Evolutionary conservation across 1,140 invertebrate genomes (phyloP).

Genomic region (Drosophila bifasciata): DNA sequence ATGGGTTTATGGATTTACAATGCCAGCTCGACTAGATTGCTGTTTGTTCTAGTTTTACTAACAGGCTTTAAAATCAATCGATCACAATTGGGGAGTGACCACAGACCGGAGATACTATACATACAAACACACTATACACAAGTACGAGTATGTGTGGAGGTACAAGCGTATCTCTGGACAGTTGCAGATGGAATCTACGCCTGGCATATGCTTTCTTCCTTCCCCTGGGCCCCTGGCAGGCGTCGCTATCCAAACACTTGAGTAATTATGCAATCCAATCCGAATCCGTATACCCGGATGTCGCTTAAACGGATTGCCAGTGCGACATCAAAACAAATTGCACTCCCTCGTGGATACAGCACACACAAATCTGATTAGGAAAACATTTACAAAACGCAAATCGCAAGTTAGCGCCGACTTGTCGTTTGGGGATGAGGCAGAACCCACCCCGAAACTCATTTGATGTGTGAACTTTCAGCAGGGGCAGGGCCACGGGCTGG

Average conservation of each 20-base stretch:
- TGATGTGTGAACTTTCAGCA: slow-evolving; percentile 74
- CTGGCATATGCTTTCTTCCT: slow-evolving; percentile 23
- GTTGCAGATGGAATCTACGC: slow-evolving; percentile 2
- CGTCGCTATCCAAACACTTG: slow-evolving; percentile 18
- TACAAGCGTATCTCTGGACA: slow-evolving; percentile 13
- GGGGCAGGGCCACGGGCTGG: slow-evolving; percentile 10
- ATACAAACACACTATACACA: too few species aligned
- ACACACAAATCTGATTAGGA: slow-evolving; percentile 75
- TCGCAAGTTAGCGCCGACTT: slow-evolving; percentile 67
- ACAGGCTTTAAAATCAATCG: slow-evolving; percentile 75
- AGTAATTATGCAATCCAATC: slow-evolving; percentile 47
- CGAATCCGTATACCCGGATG: slow-evolving; percentile 18
- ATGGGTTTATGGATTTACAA: slow-evolving; percentile 75
- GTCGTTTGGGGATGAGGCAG: background rate
- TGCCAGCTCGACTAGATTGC: slow-evolving; percentile 55
- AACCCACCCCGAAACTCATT: slow-evolving; percentile 54
- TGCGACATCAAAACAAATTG: slow-evolving; percentile 78
- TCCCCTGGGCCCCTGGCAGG: background rate
- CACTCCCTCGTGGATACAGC: slow-evolving; percentile 66
- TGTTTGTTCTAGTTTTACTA: slow-evolving; percentile 74
- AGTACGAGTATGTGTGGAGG: slow-evolving; percentile 29
- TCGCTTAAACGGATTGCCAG: slow-evolving; percentile 69
- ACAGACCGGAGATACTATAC: slow-evolving; percentile 1
- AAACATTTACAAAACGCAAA: slow-evolving; percentile 80
- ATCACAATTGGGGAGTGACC: slow-evolving; percentile 49